Conservation (phyloP, 2,113 vertebrate species). For the Sturnus vulgaris region DNA sequence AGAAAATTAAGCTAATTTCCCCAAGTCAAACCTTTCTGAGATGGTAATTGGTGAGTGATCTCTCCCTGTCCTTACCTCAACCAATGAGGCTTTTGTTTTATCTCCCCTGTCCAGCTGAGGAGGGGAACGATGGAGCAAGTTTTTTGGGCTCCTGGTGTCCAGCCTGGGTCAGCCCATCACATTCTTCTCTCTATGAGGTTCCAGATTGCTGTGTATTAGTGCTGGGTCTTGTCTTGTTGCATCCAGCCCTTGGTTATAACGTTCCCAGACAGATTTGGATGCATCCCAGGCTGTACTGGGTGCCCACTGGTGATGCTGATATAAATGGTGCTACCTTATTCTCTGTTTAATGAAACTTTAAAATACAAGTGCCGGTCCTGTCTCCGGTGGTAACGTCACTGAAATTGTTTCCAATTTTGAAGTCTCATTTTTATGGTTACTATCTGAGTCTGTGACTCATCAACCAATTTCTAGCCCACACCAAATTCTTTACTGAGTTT, state of each 20-base stretch:
- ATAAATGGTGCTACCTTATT: background rate
- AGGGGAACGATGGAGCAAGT: background rate
- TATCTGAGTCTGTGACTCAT: conserved; percentile 25
- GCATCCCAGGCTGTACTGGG: background rate
- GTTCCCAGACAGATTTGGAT: background rate
- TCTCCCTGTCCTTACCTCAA: background rate
- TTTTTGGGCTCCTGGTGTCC: background rate
- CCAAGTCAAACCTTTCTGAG: background rate
- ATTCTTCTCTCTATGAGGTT: background rate
- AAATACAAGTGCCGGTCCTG: background rate
- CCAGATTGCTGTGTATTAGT: background rate
- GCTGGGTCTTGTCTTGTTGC: background rate
- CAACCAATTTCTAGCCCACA: conserved; percentile 40
- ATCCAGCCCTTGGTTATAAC: background rate
- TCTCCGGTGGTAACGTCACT: background rate
- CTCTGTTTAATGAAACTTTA: conserved; percentile 41
- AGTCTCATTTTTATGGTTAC: conserved; percentile 41
- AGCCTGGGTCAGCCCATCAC: background rate
- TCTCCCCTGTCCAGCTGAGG: background rate
- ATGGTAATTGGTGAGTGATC: background rate
- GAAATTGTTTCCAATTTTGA: conserved; percentile 24
- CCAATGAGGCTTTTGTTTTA: background rate
- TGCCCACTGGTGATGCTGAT: background rate
- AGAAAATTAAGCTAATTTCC: background rate
- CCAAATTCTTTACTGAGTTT: background rate